Evolutionary conservation across 2,888 invertebrate genomes (phyloP).

Genomic region (Aphidoletes aphidimyza): DNA sequence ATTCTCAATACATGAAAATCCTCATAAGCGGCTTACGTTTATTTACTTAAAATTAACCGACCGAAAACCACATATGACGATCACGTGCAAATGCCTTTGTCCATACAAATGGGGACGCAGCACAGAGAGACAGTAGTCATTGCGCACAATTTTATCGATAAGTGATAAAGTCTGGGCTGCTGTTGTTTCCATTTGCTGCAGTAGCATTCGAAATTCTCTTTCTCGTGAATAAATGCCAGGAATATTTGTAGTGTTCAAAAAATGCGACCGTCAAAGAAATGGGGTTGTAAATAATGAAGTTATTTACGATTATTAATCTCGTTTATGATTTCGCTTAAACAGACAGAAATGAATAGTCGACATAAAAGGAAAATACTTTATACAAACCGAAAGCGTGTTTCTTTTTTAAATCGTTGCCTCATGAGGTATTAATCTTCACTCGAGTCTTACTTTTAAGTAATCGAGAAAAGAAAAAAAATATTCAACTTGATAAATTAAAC

Average conservation of each 20-base stretch:
- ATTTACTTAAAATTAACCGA: constrained; percentile 52
- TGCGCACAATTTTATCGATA: too few relatives aligned
- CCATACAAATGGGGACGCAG: background rate
- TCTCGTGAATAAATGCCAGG: too few relatives aligned
- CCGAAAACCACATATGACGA: constrained; percentile 47
- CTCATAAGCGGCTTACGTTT: constrained; percentile 32
- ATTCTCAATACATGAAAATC: background rate
- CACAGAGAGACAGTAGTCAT: too few relatives aligned
- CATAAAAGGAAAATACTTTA: background rate
- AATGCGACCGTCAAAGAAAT: background rate
- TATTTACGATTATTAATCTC: background rate
- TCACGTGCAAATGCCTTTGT: constrained; percentile 30
- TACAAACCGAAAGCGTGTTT: background rate
- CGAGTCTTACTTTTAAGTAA: too few relatives aligned
- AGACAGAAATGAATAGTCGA: background rate
- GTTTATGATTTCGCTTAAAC: background rate
- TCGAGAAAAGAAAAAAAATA: too few relatives aligned
- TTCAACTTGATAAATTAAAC: too few relatives aligned
- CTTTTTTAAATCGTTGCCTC: too few relatives aligned
- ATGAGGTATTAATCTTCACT: too few relatives aligned
- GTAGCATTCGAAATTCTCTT: too few relatives aligned
- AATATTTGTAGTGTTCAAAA: background rate
- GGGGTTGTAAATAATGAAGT: background rate
- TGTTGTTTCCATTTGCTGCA: too few relatives aligned
- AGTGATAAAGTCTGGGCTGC: too few relatives aligned